Evolutionary conservation across 2,888 invertebrate species (phyloP), one percentile per base, ranked within the genome.

Genomic region (Dicyrtomina minuta): DNA sequence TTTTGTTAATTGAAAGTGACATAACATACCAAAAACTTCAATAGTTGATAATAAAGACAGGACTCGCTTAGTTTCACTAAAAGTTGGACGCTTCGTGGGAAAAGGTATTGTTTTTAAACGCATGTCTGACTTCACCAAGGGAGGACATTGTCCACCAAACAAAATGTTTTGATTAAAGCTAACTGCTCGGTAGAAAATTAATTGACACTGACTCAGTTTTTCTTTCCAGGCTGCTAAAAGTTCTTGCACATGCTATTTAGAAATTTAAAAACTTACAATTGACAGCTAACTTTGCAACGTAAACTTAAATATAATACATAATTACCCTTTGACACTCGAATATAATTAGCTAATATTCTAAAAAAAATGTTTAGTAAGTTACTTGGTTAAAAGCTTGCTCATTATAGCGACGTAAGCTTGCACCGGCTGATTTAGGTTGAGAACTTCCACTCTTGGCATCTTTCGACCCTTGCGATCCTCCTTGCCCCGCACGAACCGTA

Each of bases 401-500:
- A 80, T 93, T 92, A 80, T 92, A 89, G 71, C 93, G 84, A 64
- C 93, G 83, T 41, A 93, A 82, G 78, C 87, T 89, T 1, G 93
- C 89, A 0, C 93, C 93, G 0, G 91, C 92, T 60, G 92, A 92
- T 79, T 89, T 88, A 0, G 90, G 87, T 61, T 88, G 87, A 51
- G 86, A 86, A 0, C 87, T 87, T 8, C 81, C 83, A 33, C 82
- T 82, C 77, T 86, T 86, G 65, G 81, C 82, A 80, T 93, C 93
- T 55, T 87, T 83, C 0, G 86, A 83, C 12, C 85, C 84, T 82
- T 94, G 93, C 0, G 89, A 84, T 46, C 90, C 88, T 0, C 93
- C 93, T 81, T 93, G 92, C 44, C 92, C 92, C 0, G 91, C 88
- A 49, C 93, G 83, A 0, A 91, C 89, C 8, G 91, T 91, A 80